These are phyloP conservation scores for Jaculus jaculus DNA, from an alignment of 2,113 vertebrate genomes.

Conservation along the genomic window DNA sequence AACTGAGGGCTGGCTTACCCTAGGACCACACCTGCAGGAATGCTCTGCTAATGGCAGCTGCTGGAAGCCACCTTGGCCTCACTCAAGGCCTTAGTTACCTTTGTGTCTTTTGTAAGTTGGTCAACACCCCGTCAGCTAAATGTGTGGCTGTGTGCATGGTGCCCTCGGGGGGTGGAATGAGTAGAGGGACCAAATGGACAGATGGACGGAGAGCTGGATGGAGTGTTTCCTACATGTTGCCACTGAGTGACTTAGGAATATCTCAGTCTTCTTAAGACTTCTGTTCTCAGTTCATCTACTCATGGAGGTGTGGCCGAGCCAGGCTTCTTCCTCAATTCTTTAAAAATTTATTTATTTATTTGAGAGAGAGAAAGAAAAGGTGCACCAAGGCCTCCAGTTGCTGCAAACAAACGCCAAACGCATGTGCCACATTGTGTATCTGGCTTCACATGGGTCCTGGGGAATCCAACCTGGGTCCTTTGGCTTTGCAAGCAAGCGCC, in stretches of 20 bases:
- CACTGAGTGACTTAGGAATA: neutral
- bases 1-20: slow-evolving; percentile 50
- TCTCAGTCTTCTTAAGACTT: neutral
- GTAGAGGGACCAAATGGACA: neutral
- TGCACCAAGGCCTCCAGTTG: too few species aligned
- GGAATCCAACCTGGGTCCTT: too few species aligned
- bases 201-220: neutral
- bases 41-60: neutral
- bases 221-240: neutral
- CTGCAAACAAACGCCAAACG: too few species aligned
- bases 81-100: slow-evolving; percentile 46
- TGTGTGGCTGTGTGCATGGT: neutral
- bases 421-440: too few species aligned
- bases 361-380: too few species aligned
- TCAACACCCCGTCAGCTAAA: neutral
- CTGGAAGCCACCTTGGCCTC: slow-evolving; percentile 24
- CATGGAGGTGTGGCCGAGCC: fast-evolving
- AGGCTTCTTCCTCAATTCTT: neutral
- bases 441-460: too few species aligned
- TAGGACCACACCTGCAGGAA: slow-evolving; percentile 26
- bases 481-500: too few species aligned
- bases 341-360: too few species aligned
- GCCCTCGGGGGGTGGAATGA: neutral
- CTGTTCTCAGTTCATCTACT: neutral
- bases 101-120: neutral